These are phyloP conservation scores for Autographa pulchrina DNA, from an alignment of 2,888 invertebrate genomes.

Conservation along the genomic window DNA sequence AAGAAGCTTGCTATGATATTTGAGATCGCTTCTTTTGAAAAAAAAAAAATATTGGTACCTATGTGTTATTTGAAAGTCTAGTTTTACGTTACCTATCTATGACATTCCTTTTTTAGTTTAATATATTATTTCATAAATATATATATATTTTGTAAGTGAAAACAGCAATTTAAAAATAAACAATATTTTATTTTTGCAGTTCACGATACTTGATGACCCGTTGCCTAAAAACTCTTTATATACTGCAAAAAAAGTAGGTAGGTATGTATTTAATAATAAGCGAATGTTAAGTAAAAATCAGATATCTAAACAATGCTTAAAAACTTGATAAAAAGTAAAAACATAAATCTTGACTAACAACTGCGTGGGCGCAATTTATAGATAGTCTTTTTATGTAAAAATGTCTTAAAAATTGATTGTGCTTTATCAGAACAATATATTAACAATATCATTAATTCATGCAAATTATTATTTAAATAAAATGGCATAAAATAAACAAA, in stretches of 20 bases:
- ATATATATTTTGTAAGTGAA: too few relatives aligned
- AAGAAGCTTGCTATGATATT: not conserved
- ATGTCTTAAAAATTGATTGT: not conserved
- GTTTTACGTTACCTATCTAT: too few relatives aligned
- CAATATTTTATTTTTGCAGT: too few relatives aligned
- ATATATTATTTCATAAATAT: too few relatives aligned
- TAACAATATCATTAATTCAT: constrained; percentile 11
- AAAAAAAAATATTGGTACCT: too few relatives aligned
- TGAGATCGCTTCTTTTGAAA: too few relatives aligned
- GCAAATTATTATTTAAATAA: constrained; percentile 14
- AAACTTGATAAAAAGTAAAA: not conserved
- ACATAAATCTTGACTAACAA: not conserved
- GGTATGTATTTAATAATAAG: not conserved
- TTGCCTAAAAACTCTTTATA: too few relatives aligned
- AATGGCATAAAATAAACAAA: constrained; percentile 17
- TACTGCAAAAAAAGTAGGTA: too few relatives aligned
- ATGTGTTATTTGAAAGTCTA: too few relatives aligned
- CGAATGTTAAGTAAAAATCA: not conserved
- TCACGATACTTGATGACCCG: too few relatives aligned
- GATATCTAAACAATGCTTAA: not conserved
- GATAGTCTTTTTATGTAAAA: not conserved
- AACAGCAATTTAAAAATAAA: too few relatives aligned
- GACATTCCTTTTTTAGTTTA: too few relatives aligned
- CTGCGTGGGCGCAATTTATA: constrained; percentile 1
- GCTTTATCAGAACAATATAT: not conserved